Evolutionary conservation across 2,888 invertebrate genomes (phyloP).

Genomic region (Germaria angustata): DNA sequence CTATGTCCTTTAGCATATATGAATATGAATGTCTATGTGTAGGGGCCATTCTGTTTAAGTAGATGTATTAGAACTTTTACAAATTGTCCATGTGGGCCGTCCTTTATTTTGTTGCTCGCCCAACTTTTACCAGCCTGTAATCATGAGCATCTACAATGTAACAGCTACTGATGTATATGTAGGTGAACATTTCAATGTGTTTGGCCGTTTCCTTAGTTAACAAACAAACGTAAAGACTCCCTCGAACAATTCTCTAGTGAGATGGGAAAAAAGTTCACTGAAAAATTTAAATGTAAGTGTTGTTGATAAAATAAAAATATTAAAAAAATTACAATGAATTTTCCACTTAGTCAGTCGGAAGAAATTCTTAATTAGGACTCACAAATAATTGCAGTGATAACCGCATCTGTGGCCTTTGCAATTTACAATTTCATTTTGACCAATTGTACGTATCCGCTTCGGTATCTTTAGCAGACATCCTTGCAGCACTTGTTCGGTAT

Average conservation of each 20-base stretch:
- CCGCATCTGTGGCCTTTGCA: slow-evolving; percentile 55
- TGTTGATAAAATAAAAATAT: slow-evolving; percentile 18
- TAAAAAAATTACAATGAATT: slow-evolving; percentile 52
- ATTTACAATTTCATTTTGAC: slow-evolving; percentile 47
- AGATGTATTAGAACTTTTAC: slow-evolving; percentile 29
- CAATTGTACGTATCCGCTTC: slow-evolving; percentile 34
- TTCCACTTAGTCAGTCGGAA: slow-evolving; percentile 67
- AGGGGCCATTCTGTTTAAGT: slow-evolving; percentile 14
- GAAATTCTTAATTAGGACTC: slow-evolving; percentile 68
- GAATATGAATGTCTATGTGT: neutral
- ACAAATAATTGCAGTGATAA: slow-evolving; percentile 63
- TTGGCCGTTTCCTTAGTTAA: slow-evolving; percentile 40
- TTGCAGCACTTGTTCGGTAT: neutral
- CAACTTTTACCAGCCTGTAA: slow-evolving; percentile 42
- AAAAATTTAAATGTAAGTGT: slow-evolving; percentile 38
- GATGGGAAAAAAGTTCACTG: neutral
- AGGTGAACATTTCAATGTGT: slow-evolving; percentile 46
- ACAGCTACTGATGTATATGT: neutral
- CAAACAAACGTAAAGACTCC: slow-evolving; percentile 10
- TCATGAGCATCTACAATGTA: slow-evolving; percentile 35
- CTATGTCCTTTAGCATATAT: neutral
- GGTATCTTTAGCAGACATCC: slow-evolving; percentile 20
- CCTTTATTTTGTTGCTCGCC: slow-evolving; percentile 11
- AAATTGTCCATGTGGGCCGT: slow-evolving; percentile 53
- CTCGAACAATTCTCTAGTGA: neutral